Base-by-base conservation (phyloP, 2,797 vertebrate species). In the Leptatherina wallacei region DNA sequence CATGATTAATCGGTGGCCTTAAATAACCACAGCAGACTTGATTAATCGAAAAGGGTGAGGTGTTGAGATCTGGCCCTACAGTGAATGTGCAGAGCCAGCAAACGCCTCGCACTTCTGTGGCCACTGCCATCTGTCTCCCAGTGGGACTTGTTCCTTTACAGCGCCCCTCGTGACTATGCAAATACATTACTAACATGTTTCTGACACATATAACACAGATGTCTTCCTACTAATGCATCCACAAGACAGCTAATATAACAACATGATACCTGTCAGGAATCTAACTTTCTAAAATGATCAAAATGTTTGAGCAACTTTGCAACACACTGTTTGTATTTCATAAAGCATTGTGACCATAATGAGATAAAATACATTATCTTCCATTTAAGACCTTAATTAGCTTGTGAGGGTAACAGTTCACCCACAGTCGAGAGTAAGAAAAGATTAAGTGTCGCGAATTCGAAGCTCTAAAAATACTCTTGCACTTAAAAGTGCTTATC, bases 101-200 rank as follows among this genome's bases (percentile, higher is more conserved):
- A 76, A 83, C 82, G 77, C 88, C 89, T 91, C 69, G 70, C 88
- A 89, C 85, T 82, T 87, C 81, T 86, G 84, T 85, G 92, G 90
- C 87, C 90, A 82, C 78, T 80, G 93, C 93, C 93, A 95, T 95
- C 94, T 95, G 94, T 93, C 93, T 94, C 93, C 89, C 90, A 73
- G 80, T 86, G 91, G 90, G 89, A 89, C 82, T 65, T 54, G 79
- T 62, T 88, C 84, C 86, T 89, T 81, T 81, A 85, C 77, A 85
- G 81, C 71, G 73, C 89, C 86, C 77, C 89, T 76, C 56, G 38
- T 81, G 83, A 77, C 71, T 75, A 62, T 67, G 65, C 78, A 65
- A 58, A 77, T 78, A 77, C 84, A 80, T 73, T 76, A 65, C 85
- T 59, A 84, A 89, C 80, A 84, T 66, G 56, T 88, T 88, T 84